Evolutionary conservation across 2,113 vertebrate genomes (phyloP).

Genomic region (Coptodon bakossiorum): DNA sequence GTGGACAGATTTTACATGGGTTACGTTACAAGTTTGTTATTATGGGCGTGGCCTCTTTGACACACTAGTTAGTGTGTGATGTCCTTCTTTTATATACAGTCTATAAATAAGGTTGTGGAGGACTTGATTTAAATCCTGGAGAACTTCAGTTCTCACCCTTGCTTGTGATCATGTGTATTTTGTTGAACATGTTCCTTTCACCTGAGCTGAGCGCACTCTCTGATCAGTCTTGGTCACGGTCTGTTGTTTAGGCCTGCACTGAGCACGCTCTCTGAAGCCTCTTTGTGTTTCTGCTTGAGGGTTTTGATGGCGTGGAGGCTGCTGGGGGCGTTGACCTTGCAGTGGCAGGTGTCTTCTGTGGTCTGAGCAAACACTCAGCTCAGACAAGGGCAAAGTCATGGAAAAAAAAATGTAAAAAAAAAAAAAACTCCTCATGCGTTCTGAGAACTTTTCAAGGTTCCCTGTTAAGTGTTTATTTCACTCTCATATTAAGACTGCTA

Average conservation of each 20-base stretch:
- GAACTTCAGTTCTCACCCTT: neutral
- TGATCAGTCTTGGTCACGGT: neutral
- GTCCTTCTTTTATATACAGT: neutral
- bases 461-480: neutral
- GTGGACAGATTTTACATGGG: neutral
- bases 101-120: neutral
- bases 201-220: neutral
- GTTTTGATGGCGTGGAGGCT: constrained; percentile 30
- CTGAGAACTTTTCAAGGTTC: constrained; percentile 32
- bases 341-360: constrained; percentile 20
- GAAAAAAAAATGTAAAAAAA: neutral
- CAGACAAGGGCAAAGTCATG: constrained; percentile 30
- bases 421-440: neutral
- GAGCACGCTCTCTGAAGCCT: neutral
- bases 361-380: neutral
- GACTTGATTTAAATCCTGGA: neutral
- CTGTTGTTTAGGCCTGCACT: neutral
- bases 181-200: neutral
- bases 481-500: neutral
- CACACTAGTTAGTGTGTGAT: neutral
- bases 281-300: constrained; percentile 41
- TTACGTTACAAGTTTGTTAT: neutral
- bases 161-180: neutral
- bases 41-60: neutral
- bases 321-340: constrained; percentile 25